Conservation (phyloP, 2,113 vertebrate species). For the Microcebus ravelobensis region DNA sequence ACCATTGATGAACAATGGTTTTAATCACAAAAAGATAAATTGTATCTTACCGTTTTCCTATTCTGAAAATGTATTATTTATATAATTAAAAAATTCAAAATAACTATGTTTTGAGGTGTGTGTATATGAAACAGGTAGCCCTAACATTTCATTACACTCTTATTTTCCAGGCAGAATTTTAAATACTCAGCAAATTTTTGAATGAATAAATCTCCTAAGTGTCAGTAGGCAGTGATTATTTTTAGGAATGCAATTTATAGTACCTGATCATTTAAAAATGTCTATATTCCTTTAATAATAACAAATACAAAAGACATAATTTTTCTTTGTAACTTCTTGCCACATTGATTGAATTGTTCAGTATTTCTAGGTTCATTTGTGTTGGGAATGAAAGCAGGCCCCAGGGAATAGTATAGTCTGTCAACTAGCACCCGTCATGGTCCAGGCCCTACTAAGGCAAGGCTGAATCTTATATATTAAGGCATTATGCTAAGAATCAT, state of each 20-base stretch:
- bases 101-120: slow-evolving; percentile 14
- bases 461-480: background rate
- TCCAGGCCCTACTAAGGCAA: background rate
- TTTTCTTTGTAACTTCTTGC: background rate
- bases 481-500: background rate
- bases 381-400: background rate
- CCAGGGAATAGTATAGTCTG: background rate
- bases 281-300: background rate
- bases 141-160: background rate
- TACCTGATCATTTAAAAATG: background rate
- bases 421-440: background rate
- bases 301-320: background rate
- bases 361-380: background rate
- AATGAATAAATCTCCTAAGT: slow-evolving; percentile 15
- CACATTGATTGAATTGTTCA: background rate
- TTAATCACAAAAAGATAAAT: too few relatives aligned
- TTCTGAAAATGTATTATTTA: slow-evolving; percentile 36
- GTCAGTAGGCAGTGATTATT: background rate
- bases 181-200: slow-evolving; percentile 1
- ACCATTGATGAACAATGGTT: background rate
- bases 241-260: background rate
- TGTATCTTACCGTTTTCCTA: slow-evolving; percentile 49
- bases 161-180: slow-evolving; percentile 36
- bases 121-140: background rate
- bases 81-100: slow-evolving; percentile 59